phyloP scores from a whole-genome alignment of 1,140 invertebrate species.

The Trichonephila clavata region DNA sequence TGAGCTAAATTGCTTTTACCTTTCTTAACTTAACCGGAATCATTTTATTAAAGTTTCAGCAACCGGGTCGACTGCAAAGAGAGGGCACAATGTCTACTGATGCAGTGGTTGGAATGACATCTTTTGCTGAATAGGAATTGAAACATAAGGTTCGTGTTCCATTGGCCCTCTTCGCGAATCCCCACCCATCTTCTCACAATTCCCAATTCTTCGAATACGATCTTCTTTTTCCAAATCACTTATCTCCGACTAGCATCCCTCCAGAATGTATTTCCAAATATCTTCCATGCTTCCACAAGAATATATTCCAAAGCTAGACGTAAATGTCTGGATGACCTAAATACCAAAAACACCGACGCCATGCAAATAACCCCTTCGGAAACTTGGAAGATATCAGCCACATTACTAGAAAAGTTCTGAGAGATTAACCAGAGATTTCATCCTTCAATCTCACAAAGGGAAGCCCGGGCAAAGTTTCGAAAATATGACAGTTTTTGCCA shows the following conservation, averaged over 20 bases:
- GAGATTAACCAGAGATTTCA: conserved; percentile 13
- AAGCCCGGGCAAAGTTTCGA: neutral
- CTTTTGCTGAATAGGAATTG: too few species aligned
- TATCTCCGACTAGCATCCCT: neutral
- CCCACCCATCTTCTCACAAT: too few species aligned
- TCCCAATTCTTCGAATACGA: too few species aligned
- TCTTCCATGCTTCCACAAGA: neutral
- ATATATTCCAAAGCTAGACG: neutral
- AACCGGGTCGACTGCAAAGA: too few species aligned
- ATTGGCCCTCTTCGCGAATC: too few species aligned
- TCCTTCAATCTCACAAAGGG: conserved; percentile 1
- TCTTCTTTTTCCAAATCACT: too few species aligned
- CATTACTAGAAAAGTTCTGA: neutral
- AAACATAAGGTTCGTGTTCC: too few species aligned
- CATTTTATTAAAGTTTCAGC: too few species aligned
- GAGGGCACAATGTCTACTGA: too few species aligned
- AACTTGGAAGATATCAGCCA: neutral
- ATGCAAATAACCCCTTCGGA: neutral
- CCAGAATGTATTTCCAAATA: neutral
- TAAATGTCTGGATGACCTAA: neutral
- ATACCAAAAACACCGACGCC: neutral
- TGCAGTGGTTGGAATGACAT: too few species aligned
- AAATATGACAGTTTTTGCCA: conserved; percentile 64
- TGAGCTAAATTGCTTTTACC: too few species aligned
- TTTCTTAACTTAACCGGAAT: too few species aligned